Base-by-base conservation (phyloP, 2,888 invertebrate species). In the Scotopteryx bipunctaria region DNA sequence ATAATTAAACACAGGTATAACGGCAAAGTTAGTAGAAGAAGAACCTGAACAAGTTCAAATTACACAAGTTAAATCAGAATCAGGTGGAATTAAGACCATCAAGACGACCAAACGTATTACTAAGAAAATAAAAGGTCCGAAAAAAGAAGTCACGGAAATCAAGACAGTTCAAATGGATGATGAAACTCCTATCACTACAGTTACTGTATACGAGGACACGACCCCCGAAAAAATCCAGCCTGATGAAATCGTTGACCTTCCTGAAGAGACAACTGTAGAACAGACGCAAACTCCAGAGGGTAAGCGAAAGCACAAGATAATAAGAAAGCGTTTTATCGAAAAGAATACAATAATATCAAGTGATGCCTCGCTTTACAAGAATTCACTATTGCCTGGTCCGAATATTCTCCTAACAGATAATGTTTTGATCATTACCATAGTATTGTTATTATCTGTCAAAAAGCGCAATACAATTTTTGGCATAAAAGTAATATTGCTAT, bases 31-130 rank as follows among this genome's bases (percentile, higher is more conserved):
- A n/a, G 4, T 38, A 5, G 5, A 25, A 8, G 38, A 38, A 25
- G 3, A 6, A 17, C 38, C 38, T 8, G 38, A 38, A 15, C 83
- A 86, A 63, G 79, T 85, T 8, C 71, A 73, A 5, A 82, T 86
- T 61, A 76, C 48, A 67, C 73, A 52, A 81, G 78, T 1, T 78
- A 77, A 40, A 59, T 73, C 2, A 75, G 74, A 23, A 74, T 71
- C 55, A 1, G 33, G 33, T 5, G 17, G 17, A 9, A 9, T 33
- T 9, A 17, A 33, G 5, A 33, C 33, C 9, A 77, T 80, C 0
- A 69, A 66, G 44, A 68, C 64, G 0, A 59, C 41, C 3, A 71
- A 60, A 33, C 60, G 55, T 2, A 42, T 71, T 3, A 67, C 80
- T 11, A 78, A 61, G 38, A 73, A 71, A 38, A 66, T 73, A 36